Evolutionary conservation across 30 jellyfish, hydroid and myxozoan genomes (phyloP).

Genomic region (Rhopilema esculentum): DNA sequence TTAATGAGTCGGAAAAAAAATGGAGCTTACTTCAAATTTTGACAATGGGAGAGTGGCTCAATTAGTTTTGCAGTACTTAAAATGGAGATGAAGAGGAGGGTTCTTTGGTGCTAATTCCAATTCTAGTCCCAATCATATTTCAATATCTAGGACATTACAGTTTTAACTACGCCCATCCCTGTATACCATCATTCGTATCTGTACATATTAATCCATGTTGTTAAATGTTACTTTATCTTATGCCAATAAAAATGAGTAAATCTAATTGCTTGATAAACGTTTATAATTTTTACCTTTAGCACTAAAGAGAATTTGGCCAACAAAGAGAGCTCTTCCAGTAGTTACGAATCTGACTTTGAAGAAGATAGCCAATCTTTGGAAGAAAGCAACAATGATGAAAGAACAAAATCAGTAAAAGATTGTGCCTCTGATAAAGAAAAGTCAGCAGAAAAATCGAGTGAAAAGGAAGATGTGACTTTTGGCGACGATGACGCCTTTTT

Average conservation of each 20-base stretch:
- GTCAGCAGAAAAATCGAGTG: background rate
- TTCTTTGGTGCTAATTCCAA: too few relatives aligned
- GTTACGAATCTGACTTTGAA: background rate
- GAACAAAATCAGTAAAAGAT: background rate
- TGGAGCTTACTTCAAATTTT: too few relatives aligned
- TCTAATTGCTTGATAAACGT: background rate
- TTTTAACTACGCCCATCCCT: too few relatives aligned
- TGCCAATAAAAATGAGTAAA: background rate
- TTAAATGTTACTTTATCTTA: too few relatives aligned
- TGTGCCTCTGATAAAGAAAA: background rate
- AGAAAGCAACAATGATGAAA: background rate
- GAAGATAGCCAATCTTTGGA: background rate
- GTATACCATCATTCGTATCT: too few relatives aligned
- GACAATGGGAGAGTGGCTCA: too few relatives aligned
- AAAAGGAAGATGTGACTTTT: background rate
- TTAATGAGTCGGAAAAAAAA: too few relatives aligned
- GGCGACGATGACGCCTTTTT: background rate
- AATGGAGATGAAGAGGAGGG: too few relatives aligned
- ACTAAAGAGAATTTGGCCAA: background rate
- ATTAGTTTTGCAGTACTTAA: too few relatives aligned
- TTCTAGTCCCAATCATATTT: too few relatives aligned
- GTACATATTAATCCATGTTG: too few relatives aligned
- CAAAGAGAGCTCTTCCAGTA: background rate
- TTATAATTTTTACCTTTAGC: background rate
- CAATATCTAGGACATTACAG: too few relatives aligned